Conservation (phyloP, 2,888 invertebrate species). For the Hybos culiciformis region DNA sequence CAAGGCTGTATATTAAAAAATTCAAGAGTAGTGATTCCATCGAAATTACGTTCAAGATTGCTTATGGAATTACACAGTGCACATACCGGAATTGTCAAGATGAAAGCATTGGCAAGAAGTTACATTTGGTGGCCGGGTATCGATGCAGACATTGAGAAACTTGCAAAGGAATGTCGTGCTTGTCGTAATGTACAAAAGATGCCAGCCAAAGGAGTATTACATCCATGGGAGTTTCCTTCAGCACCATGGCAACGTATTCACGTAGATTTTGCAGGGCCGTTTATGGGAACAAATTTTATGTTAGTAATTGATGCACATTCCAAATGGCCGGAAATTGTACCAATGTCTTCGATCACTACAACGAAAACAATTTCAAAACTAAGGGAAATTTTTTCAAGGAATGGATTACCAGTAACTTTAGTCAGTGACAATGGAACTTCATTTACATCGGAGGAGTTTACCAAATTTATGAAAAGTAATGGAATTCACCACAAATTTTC, state of each 20-base stretch:
- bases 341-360: neutral
- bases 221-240: slow-evolving; percentile 17
- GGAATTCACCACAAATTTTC: slow-evolving; percentile 14
- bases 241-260: slow-evolving; percentile 29
- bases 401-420: slow-evolving; percentile 10
- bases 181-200: slow-evolving; percentile 19
- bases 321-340: slow-evolving; percentile 11
- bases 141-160: slow-evolving; percentile 19
- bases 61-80: slow-evolving; percentile 7
- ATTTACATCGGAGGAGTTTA: slow-evolving; percentile 10
- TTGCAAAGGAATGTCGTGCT: slow-evolving; percentile 16
- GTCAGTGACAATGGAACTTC: slow-evolving; percentile 14
- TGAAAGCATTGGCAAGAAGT: slow-evolving; percentile 10
- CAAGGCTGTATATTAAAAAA: slow-evolving; percentile 1
- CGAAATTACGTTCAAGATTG: slow-evolving; percentile 1
- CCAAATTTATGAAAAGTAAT: slow-evolving; percentile 10
- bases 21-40: slow-evolving; percentile 1
- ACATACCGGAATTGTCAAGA: slow-evolving; percentile 8
- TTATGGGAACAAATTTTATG: slow-evolving; percentile 4
- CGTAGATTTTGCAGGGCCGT: slow-evolving; percentile 32
- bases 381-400: slow-evolving; percentile 3
- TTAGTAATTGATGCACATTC: slow-evolving; percentile 11
- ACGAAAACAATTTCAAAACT: neutral
- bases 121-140: slow-evolving; percentile 20
- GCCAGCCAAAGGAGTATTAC: slow-evolving; percentile 17